phyloP scores from a whole-genome alignment of 2,888 invertebrate species.

The Drosophila sordidapex region DNA sequence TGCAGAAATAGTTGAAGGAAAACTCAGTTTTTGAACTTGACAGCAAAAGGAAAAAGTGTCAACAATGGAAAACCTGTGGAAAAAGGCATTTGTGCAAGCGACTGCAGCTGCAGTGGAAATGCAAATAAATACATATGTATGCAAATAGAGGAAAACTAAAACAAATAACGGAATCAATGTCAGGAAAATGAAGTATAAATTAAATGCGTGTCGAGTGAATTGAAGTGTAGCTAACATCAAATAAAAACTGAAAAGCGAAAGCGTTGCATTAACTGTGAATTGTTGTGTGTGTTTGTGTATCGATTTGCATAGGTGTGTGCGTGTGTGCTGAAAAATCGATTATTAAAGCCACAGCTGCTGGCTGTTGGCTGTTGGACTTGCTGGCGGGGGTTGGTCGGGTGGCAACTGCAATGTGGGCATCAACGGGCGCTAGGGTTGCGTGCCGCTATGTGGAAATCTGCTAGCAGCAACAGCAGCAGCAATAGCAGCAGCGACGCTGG shows the following conservation, averaged over 20 bases:
- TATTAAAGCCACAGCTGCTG: constrained; percentile 76
- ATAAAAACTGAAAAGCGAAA: constrained; percentile 54
- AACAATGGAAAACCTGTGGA: constrained; percentile 54
- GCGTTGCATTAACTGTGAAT: constrained; percentile 39
- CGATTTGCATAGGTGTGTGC: constrained; percentile 18
- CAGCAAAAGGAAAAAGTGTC: constrained; percentile 22
- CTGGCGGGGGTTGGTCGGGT: constrained; percentile 37
- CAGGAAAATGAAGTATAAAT: background rate
- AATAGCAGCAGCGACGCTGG: constrained; percentile 29
- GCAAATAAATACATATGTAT: background rate
- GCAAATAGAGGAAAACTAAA: background rate
- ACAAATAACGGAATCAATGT: constrained; percentile 1
- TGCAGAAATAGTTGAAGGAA: background rate
- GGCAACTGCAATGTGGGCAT: constrained; percentile 57
- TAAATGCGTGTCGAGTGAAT: background rate
- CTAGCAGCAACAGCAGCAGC: constrained; percentile 24
- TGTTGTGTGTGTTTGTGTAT: constrained; percentile 10
- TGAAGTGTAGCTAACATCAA: background rate
- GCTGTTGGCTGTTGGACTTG: constrained; percentile 61
- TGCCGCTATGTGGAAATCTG: constrained; percentile 73
- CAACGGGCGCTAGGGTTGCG: constrained; percentile 63
- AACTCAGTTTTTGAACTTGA: constrained; percentile 8
- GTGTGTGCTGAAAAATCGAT: constrained; percentile 76
- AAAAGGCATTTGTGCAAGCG: constrained; percentile 21
- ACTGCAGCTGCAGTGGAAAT: constrained; percentile 30